Conservation (phyloP, 1,140 invertebrate genomes). For the Ostrea edulis region DNA sequence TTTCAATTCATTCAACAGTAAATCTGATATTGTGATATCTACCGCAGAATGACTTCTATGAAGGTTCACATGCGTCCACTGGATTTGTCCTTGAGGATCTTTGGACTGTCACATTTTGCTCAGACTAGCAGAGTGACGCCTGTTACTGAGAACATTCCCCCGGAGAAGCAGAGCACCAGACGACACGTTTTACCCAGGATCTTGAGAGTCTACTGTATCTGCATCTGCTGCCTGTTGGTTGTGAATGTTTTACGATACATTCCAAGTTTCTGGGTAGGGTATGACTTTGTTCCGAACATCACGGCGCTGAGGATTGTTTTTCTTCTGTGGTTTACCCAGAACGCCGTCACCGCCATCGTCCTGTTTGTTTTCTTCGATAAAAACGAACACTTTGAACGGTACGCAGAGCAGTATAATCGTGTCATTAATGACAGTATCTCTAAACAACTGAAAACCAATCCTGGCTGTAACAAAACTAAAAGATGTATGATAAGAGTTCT, state of each 20-base stretch:
- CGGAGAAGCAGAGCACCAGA: background rate
- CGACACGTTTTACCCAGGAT: background rate
- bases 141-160: background rate
- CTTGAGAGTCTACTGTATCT: background rate
- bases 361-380: background rate
- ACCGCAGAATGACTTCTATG: background rate
- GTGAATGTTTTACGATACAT: conserved; percentile 27
- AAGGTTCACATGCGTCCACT: background rate
- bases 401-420: background rate
- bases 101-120: background rate
- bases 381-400: background rate
- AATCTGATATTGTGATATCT: background rate
- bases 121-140: background rate
- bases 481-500: background rate
- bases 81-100: background rate
- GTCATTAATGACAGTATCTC: background rate
- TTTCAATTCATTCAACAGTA: background rate
- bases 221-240: background rate
- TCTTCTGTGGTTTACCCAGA: background rate
- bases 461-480: background rate
- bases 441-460: conserved; percentile 6
- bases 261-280: conserved; percentile 15
- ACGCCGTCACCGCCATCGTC: background rate
- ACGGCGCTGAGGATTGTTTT: background rate
- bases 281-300: background rate